A percentile compares a stretch with the other conserved stretches of the same genome.
These are phyloP conservation scores for Lycophotia porphyrea DNA, from an alignment of 2,888 invertebrate genomes.

Conservation along the genomic window DNA sequence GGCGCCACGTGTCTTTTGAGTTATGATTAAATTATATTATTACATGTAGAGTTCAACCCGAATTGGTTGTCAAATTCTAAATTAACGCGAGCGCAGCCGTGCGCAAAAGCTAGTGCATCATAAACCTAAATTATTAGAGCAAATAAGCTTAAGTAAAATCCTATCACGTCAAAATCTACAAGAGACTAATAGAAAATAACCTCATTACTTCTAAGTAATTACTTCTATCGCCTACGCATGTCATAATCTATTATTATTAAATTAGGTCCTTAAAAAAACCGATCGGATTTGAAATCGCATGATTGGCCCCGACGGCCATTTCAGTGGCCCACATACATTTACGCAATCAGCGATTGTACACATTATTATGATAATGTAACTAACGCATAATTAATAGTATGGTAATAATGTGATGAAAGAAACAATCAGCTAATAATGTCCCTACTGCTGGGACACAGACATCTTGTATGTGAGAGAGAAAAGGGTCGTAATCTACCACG, in stretches of 20 bases:
- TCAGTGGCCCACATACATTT: constrained; percentile 57
- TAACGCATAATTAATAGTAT: constrained; percentile 54
- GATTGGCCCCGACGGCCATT: constrained; percentile 46
- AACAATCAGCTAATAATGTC: neutral
- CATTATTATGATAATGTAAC: constrained; percentile 48
- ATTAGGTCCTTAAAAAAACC: constrained; percentile 36
- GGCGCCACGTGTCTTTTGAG: too few species aligned
- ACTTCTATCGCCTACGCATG: constrained; percentile 26
- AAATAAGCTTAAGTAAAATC: neutral
- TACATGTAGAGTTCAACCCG: too few species aligned
- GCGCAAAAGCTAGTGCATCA: too few species aligned
- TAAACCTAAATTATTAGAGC: neutral
- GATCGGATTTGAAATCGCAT: constrained; percentile 29
- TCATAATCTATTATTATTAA: constrained; percentile 34
- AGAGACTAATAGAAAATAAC: neutral
- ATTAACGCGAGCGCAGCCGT: too few species aligned
- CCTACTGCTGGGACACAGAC: neutral
- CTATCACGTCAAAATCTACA: constrained; percentile 3
- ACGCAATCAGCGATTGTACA: constrained; percentile 47
- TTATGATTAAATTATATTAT: too few species aligned
- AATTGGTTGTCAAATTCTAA: too few species aligned
- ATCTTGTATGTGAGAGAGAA: neutral
- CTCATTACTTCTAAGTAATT: constrained; percentile 28
- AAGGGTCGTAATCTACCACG: neutral
- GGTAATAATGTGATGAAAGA: constrained; percentile 23